Base-by-base conservation (phyloP, 2,797 vertebrate genomes). In the Moxostoma hubbsi region DNA sequence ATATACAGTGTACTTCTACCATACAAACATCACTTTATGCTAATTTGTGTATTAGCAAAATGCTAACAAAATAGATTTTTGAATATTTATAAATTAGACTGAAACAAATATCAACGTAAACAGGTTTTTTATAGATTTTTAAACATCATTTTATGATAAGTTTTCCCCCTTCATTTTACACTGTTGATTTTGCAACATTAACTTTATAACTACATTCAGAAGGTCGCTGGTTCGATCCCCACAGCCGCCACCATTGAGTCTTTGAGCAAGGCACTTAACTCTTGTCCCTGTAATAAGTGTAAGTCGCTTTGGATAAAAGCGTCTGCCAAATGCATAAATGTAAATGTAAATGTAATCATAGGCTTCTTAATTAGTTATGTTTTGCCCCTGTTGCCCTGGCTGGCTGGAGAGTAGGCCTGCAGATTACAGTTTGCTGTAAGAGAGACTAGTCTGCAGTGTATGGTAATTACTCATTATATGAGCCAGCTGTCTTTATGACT, bases 391-490 rank as follows among this genome's bases (percentile, higher is more conserved):
- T 59, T 62, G 36, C 83, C 36, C 65, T 50, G 43, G 68, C 53
- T 46, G 71, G 55, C 58, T 81, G 63, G 71, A 77, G 45, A 15
- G 80, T 50, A 66, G 72, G 76, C n/a, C 71, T 75, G 66, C 57
- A 85, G 81, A 80, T 83, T 82, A 82, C 54, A 24, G 64, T 51
- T 36, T 45, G 77, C 54, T 70, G 73, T 58, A 68, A 16, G 74
- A 65, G 65, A 79, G 81, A 74, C 72, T 54, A 87, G 87, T 86
- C 87, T 86, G 82, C 80, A 68, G 66, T 76, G 70, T 78, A 88
- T 88, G 90, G 77, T 89, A 90, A 92, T 79, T 7, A 15, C 63
- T 81, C 84, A 88, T 87, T 86, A 55, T 89, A 88, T 83, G 63
- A 49, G 82, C 84, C 89, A 88, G 90, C 85, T 88, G 88, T 81